phyloP scores from a whole-genome alignment of 2,888 invertebrate species.

The Trissoscelio sp. region DNA sequence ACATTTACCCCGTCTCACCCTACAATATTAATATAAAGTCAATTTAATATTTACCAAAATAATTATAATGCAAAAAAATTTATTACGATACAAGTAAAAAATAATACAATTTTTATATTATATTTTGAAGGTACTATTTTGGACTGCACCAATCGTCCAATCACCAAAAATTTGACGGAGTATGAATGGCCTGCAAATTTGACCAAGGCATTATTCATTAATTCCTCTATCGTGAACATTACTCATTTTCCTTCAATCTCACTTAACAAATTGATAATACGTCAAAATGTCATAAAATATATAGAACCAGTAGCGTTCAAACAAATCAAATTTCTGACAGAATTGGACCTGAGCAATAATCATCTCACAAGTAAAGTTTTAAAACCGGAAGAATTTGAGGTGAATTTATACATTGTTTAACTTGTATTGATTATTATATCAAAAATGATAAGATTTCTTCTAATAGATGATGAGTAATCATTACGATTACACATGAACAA shows the following conservation, averaged over 20 bases:
- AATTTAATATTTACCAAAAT: too few species aligned
- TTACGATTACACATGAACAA: too few species aligned
- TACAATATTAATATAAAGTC: too few species aligned
- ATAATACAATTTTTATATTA: too few species aligned
- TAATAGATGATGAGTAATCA: too few species aligned
- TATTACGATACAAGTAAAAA: too few species aligned
- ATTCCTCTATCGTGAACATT: constrained; percentile 81
- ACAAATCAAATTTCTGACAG: constrained; percentile 86
- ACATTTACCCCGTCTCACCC: too few species aligned
- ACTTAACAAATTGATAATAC: constrained; percentile 86
- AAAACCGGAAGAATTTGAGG: constrained; percentile 88
- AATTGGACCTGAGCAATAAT: constrained; percentile 89
- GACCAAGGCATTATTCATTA: constrained; percentile 76
- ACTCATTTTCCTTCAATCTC: constrained; percentile 85
- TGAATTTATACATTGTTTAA: constrained; percentile 76
- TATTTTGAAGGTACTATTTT: constrained; percentile 75
- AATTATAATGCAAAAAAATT: too few species aligned
- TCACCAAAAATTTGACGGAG: constrained; percentile 84
- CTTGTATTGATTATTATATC: neutral
- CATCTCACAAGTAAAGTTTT: constrained; percentile 86
- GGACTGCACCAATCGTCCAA: constrained; percentile 85
- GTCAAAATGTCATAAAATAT: constrained; percentile 86
- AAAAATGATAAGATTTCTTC: too few species aligned
- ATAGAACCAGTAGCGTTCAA: constrained; percentile 87
- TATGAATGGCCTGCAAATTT: constrained; percentile 85